Base-by-base conservation (phyloP, 2,888 invertebrate species). In the Cerceris rybyensis region DNA sequence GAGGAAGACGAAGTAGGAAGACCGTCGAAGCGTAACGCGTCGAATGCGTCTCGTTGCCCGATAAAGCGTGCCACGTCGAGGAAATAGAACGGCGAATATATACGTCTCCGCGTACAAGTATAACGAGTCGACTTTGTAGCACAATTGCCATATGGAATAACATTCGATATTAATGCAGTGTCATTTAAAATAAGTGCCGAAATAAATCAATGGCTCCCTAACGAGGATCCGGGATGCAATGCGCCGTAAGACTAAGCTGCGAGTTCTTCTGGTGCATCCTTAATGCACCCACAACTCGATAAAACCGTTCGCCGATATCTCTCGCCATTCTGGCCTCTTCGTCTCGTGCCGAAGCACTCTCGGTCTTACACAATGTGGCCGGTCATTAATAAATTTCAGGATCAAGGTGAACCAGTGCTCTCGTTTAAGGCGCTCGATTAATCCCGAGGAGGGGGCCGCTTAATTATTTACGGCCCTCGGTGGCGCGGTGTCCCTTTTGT, bases 311-410 rank as follows among this genome's bases (percentile, higher is more conserved):
- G 70, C 28, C 68, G 61, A 61, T 70, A 78, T 73, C 71, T 69
- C 17, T 13, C 14, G 50, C 55, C 55, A 54, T 59, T 67, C 46
- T 43, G 49, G 55, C 41, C 60, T 41, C 43, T 17, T 8, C 6
- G n/a, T 16, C 58, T 43, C 49, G 43, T 16, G 28, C 28, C 28
- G 55, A 17, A 17, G 17, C 13, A 5, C 39, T 28, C 60, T 41
- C 52, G 28, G 55, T 71, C 61, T 55, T 55, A 68, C 70, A 70
- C 67, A 70, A 78, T 71, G 73, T 66, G 70, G 55, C 58, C 28
- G 64, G 61, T 64, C 75, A 84, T 84, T 85, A 79, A 83, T 81
- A 79, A 79, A 81, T 80, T 84, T 85, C 79, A 69, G 59, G 76
- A 81, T 77, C 85, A 81, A 84, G 84, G 85, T 68, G 71, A 85